A percentile compares a stretch with the other conserved stretches of the same genome.
Evolutionary conservation across 2,888 invertebrate species (phyloP).

Genomic region (Psylliodes chrysocephalus): DNA sequence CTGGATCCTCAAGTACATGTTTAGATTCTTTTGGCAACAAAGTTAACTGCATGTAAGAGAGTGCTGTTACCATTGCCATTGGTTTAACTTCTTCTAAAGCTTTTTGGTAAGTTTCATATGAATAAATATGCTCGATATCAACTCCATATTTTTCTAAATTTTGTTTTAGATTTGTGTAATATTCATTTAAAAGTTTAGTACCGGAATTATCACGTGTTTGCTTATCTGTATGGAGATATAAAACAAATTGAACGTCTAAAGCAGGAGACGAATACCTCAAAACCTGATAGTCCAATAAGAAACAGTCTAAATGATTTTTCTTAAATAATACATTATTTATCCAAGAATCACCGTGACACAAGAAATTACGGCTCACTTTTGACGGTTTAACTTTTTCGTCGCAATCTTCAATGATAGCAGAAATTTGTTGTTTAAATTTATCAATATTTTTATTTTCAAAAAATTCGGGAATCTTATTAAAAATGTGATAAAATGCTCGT

Average conservation of each 20-base stretch:
- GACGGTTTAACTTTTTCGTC: conserved; percentile 58
- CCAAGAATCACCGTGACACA: conserved; percentile 59
- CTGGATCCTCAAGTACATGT: conserved; percentile 39
- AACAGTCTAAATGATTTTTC: conserved; percentile 46
- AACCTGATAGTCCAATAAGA: conserved; percentile 57
- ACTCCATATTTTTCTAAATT: conserved; percentile 43
- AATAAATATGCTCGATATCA: conserved; percentile 44
- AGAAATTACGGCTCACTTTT: conserved; percentile 59
- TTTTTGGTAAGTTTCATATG: conserved; percentile 41
- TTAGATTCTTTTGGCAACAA: conserved; percentile 42
- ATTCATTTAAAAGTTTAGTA: too few relatives aligned
- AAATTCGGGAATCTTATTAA: conserved; percentile 39
- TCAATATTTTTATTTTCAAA: conserved; percentile 27
- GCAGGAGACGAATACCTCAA: too few relatives aligned
- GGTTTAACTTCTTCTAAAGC: conserved; percentile 46
- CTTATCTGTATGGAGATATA: conserved; percentile 47
- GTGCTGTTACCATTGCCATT: conserved; percentile 39
- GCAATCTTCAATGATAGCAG: conserved; percentile 17
- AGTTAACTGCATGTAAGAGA: conserved; percentile 38
- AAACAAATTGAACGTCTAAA: conserved; percentile 68
- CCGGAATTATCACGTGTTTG: conserved; percentile 42
- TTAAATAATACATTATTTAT: conserved; percentile 55
- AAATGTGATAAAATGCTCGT: neutral
- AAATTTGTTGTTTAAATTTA: conserved; percentile 29
- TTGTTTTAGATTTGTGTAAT: conserved; percentile 42